These are phyloP conservation scores for Notamacropus eugenii DNA, from an alignment of 2,797 vertebrate species.

Conservation along the genomic window DNA sequence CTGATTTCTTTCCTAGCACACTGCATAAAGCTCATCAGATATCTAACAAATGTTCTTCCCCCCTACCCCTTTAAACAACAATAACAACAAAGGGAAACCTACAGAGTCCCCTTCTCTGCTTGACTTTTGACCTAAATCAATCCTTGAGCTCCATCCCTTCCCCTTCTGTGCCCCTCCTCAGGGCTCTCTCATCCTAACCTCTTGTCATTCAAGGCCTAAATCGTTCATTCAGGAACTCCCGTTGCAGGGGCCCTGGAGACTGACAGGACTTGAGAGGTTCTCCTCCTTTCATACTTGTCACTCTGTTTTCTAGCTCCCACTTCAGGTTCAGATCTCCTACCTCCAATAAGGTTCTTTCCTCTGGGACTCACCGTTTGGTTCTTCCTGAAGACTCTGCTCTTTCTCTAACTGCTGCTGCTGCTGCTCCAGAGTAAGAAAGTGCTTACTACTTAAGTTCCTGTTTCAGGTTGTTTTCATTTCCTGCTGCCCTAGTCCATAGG, in stretches of 20 bases:
- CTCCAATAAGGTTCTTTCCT: constrained; percentile 2
- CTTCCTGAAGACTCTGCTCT: constrained; percentile 10
- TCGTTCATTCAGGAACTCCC: neutral
- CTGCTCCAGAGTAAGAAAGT: constrained; percentile 58
- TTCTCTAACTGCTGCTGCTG: constrained; percentile 27
- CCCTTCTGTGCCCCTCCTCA: neutral
- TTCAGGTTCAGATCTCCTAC: constrained; percentile 15
- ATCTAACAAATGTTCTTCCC: neutral
- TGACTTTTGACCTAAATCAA: neutral
- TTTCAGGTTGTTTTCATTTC: constrained; percentile 82
- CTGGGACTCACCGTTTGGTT: neutral
- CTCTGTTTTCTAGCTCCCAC: neutral
- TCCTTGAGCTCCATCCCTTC: neutral
- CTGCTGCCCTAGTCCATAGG: constrained; percentile 74
- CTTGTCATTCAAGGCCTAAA: constrained; percentile 25
- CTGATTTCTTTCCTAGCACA: constrained; percentile 7
- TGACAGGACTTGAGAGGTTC: neutral
- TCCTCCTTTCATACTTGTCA: neutral
- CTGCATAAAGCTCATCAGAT: neutral
- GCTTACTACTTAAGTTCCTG: constrained; percentile 79
- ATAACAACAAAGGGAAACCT: constrained; percentile 5
- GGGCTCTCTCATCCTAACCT: neutral
- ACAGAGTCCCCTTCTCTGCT: neutral
- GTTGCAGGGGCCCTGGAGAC: neutral
- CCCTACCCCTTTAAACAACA: neutral